Conservation (phyloP, 2,113 vertebrate species). For the Rhinolophus sinicus region DNA sequence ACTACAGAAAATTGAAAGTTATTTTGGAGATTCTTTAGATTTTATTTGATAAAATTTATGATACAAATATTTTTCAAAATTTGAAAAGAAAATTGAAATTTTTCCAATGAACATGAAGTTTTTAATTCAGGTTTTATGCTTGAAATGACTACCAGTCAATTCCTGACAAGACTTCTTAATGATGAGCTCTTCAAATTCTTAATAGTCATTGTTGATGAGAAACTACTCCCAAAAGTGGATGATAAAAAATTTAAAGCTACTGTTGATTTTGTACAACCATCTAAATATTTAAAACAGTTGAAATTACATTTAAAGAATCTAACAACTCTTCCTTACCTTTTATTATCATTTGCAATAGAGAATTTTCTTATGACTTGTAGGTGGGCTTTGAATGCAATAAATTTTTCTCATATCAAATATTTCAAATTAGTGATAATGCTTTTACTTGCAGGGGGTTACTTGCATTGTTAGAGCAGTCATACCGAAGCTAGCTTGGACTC, state of each 20-base stretch:
- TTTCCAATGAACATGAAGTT: neutral
- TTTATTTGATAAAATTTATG: neutral
- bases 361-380: neutral
- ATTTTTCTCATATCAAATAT: neutral
- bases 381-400: neutral
- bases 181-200: constrained; percentile 1
- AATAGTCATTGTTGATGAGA: neutral
- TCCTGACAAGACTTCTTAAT: neutral
- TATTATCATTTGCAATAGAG: neutral
- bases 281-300: constrained; percentile 55
- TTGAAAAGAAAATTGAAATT: neutral
- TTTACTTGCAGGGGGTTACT: neutral
- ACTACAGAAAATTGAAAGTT: neutral
- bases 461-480: neutral
- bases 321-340: constrained; percentile 15
- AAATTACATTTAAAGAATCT: constrained; percentile 26
- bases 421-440: neutral
- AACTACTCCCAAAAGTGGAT: neutral
- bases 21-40: neutral
- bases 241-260: constrained; percentile 15
- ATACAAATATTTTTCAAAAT: neutral
- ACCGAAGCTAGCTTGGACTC: neutral
- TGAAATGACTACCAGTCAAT: neutral
- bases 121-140: constrained; percentile 5
- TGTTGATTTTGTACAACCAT: neutral